phyloP scores from a whole-genome alignment of 2,888 invertebrate species.

The Teinopalpus imperialis region DNA sequence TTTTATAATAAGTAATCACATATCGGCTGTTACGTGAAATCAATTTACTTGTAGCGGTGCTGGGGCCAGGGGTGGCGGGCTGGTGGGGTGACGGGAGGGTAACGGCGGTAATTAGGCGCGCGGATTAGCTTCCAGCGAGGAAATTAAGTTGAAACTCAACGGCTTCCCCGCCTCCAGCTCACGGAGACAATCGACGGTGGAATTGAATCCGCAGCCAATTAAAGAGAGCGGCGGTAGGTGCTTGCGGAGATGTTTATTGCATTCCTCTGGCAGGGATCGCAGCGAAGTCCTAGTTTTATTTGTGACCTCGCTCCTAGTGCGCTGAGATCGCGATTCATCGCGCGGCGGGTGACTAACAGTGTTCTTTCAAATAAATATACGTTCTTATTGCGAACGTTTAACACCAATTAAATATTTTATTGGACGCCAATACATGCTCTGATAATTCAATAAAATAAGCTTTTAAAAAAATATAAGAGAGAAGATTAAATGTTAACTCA shows the following conservation, averaged over 20 bases:
- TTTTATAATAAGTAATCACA: constrained; percentile 35
- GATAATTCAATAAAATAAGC: no score
- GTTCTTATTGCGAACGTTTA: not conserved
- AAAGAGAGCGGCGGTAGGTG: constrained; percentile 30
- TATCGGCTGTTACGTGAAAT: constrained; percentile 37
- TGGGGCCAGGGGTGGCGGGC: constrained; percentile 26
- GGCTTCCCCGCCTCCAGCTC: constrained; percentile 38
- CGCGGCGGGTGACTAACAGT: not conserved
- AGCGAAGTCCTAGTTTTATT: not conserved
- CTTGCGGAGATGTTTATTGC: constrained; percentile 27
- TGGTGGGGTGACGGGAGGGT: constrained; percentile 27
- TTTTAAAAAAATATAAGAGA: no score
- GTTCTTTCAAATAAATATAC: not conserved
- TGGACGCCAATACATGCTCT: no score
- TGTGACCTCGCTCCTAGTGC: not conserved
- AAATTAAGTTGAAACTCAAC: constrained; percentile 70
- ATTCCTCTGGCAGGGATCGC: constrained; percentile 13
- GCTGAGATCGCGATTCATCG: no score
- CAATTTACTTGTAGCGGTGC: constrained; percentile 34
- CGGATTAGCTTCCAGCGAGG: constrained; percentile 63
- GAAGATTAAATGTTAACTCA: no score
- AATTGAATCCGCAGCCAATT: constrained; percentile 32
- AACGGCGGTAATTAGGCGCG: constrained; percentile 66
- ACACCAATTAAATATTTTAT: not conserved
- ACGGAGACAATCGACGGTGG: constrained; percentile 40